A percentile compares a stretch with the other conserved stretches of the same genome.
Evolutionary conservation across 2,888 invertebrate genomes (phyloP).

Genomic region (Fragum sueziense): DNA sequence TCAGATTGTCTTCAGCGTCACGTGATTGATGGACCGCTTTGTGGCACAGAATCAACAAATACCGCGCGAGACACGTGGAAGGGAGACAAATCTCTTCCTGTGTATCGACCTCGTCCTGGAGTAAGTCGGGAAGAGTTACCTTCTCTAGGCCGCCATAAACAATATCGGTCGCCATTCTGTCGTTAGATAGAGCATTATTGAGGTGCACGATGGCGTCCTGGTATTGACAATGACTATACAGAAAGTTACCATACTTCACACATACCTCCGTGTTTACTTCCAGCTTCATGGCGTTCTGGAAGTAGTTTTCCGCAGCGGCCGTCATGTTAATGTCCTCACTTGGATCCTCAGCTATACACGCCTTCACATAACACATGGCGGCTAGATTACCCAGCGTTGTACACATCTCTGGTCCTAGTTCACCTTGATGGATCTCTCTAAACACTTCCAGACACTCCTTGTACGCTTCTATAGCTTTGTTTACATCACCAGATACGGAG

Average conservation of each 20-base stretch:
- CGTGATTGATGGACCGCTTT: constrained; percentile 71
- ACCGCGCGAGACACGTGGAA: constrained; percentile 74
- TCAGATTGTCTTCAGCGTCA: constrained; percentile 74
- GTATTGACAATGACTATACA: constrained; percentile 79
- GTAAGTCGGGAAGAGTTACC: constrained; percentile 79
- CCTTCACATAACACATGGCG: constrained; percentile 81
- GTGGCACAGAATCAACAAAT: constrained; percentile 79
- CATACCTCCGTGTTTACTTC: constrained; percentile 74
- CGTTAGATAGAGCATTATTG: constrained; percentile 69
- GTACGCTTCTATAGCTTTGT: constrained; percentile 81
- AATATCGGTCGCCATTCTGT: constrained; percentile 62
- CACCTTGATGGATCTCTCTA: constrained; percentile 75
- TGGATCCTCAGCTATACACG: constrained; percentile 77
- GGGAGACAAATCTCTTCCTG: constrained; percentile 79
- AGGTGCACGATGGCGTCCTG: constrained; percentile 76
- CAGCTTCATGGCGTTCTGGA: constrained; percentile 77
- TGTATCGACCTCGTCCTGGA: constrained; percentile 80
- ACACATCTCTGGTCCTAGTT: constrained; percentile 78
- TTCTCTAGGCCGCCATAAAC: constrained; percentile 79
- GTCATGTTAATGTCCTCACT: constrained; percentile 77
- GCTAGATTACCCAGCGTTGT: constrained; percentile 78
- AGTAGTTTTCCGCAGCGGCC: constrained; percentile 75
- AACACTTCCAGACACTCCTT: constrained; percentile 79
- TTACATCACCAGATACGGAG: constrained; percentile 79
- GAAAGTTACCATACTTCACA: constrained; percentile 80